A percentile compares a stretch with the other conserved stretches of the same genome.
Conservation (phyloP, 2,888 invertebrate genomes). For the Dendrolimus houi region DNA sequence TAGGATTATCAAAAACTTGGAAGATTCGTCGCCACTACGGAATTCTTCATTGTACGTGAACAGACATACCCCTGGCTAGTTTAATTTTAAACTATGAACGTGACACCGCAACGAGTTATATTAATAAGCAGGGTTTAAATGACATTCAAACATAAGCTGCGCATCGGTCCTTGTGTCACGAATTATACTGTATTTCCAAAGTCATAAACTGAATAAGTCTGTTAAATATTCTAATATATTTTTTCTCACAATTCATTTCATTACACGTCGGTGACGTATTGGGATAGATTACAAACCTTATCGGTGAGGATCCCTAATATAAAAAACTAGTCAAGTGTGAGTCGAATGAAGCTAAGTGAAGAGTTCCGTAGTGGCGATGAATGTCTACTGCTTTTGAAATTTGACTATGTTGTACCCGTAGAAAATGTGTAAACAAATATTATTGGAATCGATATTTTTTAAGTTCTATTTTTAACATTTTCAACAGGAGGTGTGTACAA, state of each 20-base stretch:
- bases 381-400: no score
- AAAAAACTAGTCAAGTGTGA: neutral
- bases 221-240: neutral
- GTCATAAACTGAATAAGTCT: no score
- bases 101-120: constrained; percentile 9
- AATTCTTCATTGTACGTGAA: no score
- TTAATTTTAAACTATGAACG: constrained; percentile 9
- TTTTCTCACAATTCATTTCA: neutral
- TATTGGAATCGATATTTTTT: no score
- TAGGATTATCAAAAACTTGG: no score
- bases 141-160: neutral
- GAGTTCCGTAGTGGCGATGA: no score
- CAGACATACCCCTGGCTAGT: neutral
- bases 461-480: no score
- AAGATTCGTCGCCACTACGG: no score
- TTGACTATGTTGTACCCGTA: no score
- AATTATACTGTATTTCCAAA: neutral
- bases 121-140: neutral
- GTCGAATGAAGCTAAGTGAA: no score
- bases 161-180: neutral
- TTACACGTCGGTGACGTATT: neutral
- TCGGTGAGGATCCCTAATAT: neutral
- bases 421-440: no score
- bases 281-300: neutral
- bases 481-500: no score